phyloP scores from a whole-genome alignment of 2,888 invertebrate genomes.

The Boloria selene region DNA sequence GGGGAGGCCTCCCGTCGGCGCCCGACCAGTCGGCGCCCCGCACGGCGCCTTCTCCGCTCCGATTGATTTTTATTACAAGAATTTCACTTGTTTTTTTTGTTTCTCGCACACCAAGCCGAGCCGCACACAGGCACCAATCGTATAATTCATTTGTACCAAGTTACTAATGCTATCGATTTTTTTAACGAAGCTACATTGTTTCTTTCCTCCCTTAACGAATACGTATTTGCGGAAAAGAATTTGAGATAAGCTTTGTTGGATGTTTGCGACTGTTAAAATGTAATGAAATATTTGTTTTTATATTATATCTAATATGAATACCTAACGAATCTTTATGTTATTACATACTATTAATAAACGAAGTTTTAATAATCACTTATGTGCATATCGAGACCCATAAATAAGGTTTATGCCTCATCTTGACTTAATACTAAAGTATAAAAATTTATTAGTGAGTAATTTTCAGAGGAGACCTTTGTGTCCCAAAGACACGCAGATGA shows the following conservation, averaged over 20 bases:
- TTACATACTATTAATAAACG: too few relatives aligned
- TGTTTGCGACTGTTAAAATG: constrained; percentile 1
- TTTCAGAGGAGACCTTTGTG: too few relatives aligned
- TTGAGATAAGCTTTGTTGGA: constrained; percentile 6
- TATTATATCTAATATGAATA: neutral
- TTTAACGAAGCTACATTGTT: constrained; percentile 61
- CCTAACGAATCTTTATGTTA: too few relatives aligned
- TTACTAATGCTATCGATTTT: constrained; percentile 82
- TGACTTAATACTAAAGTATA: too few relatives aligned
- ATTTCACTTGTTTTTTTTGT: constrained; percentile 79
- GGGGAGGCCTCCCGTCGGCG: constrained; percentile 49
- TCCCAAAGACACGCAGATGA: too few relatives aligned
- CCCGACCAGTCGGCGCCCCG: constrained; percentile 77
- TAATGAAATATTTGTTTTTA: neutral
- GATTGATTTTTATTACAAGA: constrained; percentile 84
- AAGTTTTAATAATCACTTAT: too few relatives aligned
- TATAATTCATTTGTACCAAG: constrained; percentile 81
- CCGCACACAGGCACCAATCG: constrained; percentile 76
- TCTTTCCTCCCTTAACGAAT: constrained; percentile 22
- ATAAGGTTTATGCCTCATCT: too few relatives aligned
- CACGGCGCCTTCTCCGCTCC: constrained; percentile 80
- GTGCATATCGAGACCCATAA: too few relatives aligned
- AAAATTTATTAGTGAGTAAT: too few relatives aligned
- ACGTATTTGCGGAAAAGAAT: constrained; percentile 7
- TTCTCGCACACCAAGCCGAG: constrained; percentile 70